Base-by-base conservation (phyloP, 2,888 invertebrate genomes). In the Theretra japonica region DNA sequence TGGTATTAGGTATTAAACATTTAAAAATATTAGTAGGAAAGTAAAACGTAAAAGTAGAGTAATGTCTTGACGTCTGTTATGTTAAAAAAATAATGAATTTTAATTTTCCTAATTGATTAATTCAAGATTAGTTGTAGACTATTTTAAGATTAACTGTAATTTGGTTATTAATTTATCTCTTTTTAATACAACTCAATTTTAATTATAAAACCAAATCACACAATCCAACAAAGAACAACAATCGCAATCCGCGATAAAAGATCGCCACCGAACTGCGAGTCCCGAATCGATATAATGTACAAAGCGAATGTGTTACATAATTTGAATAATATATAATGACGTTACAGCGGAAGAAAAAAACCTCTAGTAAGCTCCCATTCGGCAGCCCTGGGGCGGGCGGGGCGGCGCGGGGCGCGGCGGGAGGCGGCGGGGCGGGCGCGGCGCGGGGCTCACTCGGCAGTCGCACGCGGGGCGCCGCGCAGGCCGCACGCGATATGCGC, bases 401-500 rank as follows among this genome's bases (percentile, higher is more conserved):
- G 81, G 83, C 80, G 80, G 77, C 80, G 82, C 75, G 80, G 77
- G 71, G 74, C 69, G 75, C 70, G 25, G 73, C 41, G 84, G 79
- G 83, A 79, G 81, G 78, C 25, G 56, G 65, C 75, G 76, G 72
- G 79, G 73, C 75, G 82, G 41, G 76, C 75, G 75, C 75, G 75
- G 76, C 75, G 79, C 77, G 77, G 80, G 78, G 73, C 74, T 78
- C 28, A 68, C 76, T 82, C 88, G 91, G 84, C 94, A 94, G 93
- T 93, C 90, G 87, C 91, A 87, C 93, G 94, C 93, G 93, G 92
- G 90, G 89, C 91, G 90, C 92, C 93, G 93, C 93, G 93, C 85
- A 87, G 91, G 90, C 86, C 92, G 87, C 91, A 90, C 93, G 93
- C 92, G 88, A 88, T 73, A 92, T 94, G 93, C 90, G 92, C 91